Percentiles rank a stretch among this genome's conserved stretches.
Conservation (phyloP, 1,140 invertebrate species). For the Pseudomyrmex pallidus region DNA sequence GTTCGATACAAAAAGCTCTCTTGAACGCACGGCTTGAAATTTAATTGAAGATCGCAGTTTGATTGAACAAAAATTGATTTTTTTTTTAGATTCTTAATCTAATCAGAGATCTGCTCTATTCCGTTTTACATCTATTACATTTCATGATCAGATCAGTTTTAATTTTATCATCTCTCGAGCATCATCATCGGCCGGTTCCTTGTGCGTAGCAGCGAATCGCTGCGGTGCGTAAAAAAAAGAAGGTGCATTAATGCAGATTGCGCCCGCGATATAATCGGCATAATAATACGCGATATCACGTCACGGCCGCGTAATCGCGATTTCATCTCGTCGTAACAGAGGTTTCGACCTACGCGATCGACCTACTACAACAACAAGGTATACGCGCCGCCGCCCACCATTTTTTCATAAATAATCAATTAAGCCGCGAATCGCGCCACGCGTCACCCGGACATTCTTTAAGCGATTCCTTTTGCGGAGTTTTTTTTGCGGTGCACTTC, state of each 20-base stretch:
- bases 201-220: not conserved
- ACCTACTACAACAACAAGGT: conserved; percentile 76
- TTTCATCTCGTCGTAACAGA: conserved; percentile 77
- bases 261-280: not conserved
- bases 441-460: conserved; percentile 72
- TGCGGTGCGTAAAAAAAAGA: not conserved
- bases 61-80: not conserved
- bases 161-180: too few relatives aligned
- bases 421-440: conserved; percentile 68
- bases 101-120: too few relatives aligned
- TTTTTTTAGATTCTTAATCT: not conserved
- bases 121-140: too few relatives aligned
- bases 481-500: conserved; percentile 41
- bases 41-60: not conserved
- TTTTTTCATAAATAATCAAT: conserved; percentile 79
- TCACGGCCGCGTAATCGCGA: conserved; percentile 68
- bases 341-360: conserved; percentile 75
- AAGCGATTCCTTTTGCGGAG: conserved; percentile 70
- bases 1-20: not conserved
- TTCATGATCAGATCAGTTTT: too few relatives aligned
- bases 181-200: not conserved
- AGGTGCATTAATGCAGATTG: conserved; percentile 52
- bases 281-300: not conserved
- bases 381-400: conserved; percentile 63
- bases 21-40: not conserved